Evolutionary conservation across 2,797 vertebrate species (phyloP).

Genomic region (Peromyscus nudipes): DNA sequence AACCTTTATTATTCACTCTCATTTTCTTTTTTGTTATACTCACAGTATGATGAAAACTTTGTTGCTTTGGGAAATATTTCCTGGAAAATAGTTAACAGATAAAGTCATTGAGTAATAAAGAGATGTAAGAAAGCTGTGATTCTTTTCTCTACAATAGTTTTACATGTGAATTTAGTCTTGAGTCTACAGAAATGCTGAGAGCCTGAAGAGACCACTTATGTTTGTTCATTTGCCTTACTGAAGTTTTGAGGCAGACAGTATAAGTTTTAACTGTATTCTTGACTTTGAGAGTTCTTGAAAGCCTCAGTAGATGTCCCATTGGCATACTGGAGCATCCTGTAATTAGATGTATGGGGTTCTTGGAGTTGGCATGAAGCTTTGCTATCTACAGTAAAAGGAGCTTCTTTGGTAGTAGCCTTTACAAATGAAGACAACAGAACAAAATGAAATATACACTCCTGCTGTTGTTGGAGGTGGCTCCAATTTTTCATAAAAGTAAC

Average conservation of each 20-base stretch:
- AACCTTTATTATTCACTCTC: constrained; percentile 18
- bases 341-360: constrained; percentile 55
- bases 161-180: constrained; percentile 41
- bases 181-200: constrained; percentile 10
- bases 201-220: constrained; percentile 31
- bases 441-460: constrained; percentile 49
- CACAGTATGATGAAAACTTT: constrained; percentile 1
- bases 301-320: constrained; percentile 1
- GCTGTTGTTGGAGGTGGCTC: not conserved
- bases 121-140: not conserved
- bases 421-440: constrained; percentile 56
- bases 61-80: constrained; percentile 43
- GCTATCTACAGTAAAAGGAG: constrained; percentile 52
- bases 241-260: constrained; percentile 64
- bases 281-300: constrained; percentile 71
- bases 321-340: constrained; percentile 6
- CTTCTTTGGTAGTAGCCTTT: constrained; percentile 38
- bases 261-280: constrained; percentile 44
- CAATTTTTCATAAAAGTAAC: constrained; percentile 46
- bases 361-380: constrained; percentile 58
- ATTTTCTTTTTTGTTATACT: not conserved
- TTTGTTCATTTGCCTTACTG: constrained; percentile 11
- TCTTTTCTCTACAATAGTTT: constrained; percentile 30
- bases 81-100: constrained; percentile 31
- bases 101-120: constrained; percentile 13